phyloP scores from a whole-genome alignment of 2,888 invertebrate genomes.

The Heterodera filipjevi region DNA sequence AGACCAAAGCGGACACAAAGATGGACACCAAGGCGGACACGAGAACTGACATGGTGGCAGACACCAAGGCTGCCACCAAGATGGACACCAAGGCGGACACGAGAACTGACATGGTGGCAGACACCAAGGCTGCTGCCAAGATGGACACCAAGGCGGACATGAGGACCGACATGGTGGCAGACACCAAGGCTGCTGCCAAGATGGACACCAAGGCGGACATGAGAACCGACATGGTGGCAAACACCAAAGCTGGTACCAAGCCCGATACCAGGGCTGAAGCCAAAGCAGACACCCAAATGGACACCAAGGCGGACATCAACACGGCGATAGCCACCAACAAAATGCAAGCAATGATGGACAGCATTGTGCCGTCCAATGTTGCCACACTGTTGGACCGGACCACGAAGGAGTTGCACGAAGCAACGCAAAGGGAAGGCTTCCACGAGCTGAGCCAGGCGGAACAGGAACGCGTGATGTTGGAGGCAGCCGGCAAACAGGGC shows the following conservation, averaged over 20 bases:
- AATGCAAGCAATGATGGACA: not conserved
- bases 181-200: not conserved
- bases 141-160: no score
- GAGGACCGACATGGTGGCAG: not conserved
- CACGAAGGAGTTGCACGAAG: not conserved
- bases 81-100: no score
- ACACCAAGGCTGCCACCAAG: not conserved
- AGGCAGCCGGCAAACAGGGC: not conserved
- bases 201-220: not conserved
- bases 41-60: not conserved
- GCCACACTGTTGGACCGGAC: not conserved
- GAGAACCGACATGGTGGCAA: not conserved
- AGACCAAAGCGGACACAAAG: not conserved
- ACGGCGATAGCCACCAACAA: not conserved
- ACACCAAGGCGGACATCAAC: no score
- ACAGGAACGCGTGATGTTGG: conserved; percentile 4
- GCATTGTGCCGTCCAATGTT: not conserved
- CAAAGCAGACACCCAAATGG: no score
- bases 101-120: no score
- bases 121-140: not conserved
- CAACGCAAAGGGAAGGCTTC: not conserved
- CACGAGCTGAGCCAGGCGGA: not conserved
- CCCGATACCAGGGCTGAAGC: no score
- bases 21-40: not conserved
- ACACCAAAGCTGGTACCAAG: no score